phyloP scores from a whole-genome alignment of 2,113 vertebrate genomes.

The Orientallactaga bullata region DNA sequence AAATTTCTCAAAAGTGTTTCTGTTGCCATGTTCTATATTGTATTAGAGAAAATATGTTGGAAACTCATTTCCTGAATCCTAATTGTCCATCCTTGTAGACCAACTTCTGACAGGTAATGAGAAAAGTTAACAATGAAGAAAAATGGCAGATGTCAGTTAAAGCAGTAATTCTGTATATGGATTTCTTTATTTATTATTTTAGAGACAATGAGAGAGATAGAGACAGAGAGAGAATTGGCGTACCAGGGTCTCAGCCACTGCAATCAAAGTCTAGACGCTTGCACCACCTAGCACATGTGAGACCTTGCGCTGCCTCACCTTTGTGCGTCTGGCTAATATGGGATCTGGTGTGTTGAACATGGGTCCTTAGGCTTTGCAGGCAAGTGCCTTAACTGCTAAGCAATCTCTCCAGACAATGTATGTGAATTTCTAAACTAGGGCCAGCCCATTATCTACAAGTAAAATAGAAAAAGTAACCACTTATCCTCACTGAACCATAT shows the following conservation, averaged over 20 bases:
- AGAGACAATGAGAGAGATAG: too few relatives aligned
- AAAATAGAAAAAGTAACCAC: not conserved
- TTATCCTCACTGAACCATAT: not conserved
- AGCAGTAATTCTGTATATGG: not conserved
- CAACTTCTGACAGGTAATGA: not conserved
- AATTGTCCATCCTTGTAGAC: not conserved
- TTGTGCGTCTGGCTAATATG: too few relatives aligned
- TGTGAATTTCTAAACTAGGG: not conserved
- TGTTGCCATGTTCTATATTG: not conserved
- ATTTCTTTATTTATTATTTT: too few relatives aligned
- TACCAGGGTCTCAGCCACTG: too few relatives aligned
- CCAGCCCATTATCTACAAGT: not conserved
- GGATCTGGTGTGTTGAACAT: too few relatives aligned
- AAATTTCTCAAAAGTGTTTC: not conserved
- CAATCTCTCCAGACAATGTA: too few relatives aligned
- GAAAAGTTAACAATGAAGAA: not conserved
- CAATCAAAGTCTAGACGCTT: too few relatives aligned
- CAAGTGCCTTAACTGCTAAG: too few relatives aligned
- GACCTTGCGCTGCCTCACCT: too few relatives aligned
- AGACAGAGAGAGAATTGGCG: too few relatives aligned
- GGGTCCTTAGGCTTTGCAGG: too few relatives aligned
- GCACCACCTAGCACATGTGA: too few relatives aligned
- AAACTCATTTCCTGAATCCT: not conserved
- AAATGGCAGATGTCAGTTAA: not conserved
- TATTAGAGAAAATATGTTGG: not conserved